Percentiles rank a stretch among this genome's conserved stretches.
Evolutionary conservation across 2,888 invertebrate species (phyloP).

Genomic region (Agonopterix arenella): DNA sequence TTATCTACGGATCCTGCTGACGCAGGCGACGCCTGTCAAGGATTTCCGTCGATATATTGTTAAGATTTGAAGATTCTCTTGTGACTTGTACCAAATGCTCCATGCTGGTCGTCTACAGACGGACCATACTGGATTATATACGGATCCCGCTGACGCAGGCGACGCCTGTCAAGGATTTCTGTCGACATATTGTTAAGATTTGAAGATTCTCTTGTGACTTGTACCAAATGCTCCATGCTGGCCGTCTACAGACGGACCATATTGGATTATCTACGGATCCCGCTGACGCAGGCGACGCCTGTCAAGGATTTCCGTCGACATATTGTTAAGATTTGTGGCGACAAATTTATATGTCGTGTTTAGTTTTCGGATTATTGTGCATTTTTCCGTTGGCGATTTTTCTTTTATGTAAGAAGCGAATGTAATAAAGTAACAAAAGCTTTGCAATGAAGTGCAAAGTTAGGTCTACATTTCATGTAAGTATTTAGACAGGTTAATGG

Average conservation of each 20-base stretch:
- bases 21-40: constrained; percentile 28
- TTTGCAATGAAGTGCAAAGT: no score
- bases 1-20: constrained; percentile 56
- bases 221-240: neutral
- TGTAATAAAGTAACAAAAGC: no score
- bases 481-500: no score
- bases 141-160: constrained; percentile 46
- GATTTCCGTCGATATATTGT: constrained; percentile 13
- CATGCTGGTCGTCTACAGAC: neutral
- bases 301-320: constrained; percentile 21
- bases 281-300: constrained; percentile 41
- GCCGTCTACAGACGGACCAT: constrained; percentile 23
- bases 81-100: neutral
- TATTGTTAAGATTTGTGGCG: constrained; percentile 5
- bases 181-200: constrained; percentile 8
- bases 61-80: constrained; percentile 2
- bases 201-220: neutral
- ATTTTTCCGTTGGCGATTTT: no score
- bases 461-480: no score
- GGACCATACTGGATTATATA: constrained; percentile 59
- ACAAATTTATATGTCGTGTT: constrained; percentile 7
- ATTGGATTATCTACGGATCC: constrained; percentile 56
- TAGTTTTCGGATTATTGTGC: constrained; percentile 8
- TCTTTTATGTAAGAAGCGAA: no score
- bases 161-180: constrained; percentile 24